Conservation (phyloP, 2,888 invertebrate genomes). For the Epirrita christyi region DNA sequence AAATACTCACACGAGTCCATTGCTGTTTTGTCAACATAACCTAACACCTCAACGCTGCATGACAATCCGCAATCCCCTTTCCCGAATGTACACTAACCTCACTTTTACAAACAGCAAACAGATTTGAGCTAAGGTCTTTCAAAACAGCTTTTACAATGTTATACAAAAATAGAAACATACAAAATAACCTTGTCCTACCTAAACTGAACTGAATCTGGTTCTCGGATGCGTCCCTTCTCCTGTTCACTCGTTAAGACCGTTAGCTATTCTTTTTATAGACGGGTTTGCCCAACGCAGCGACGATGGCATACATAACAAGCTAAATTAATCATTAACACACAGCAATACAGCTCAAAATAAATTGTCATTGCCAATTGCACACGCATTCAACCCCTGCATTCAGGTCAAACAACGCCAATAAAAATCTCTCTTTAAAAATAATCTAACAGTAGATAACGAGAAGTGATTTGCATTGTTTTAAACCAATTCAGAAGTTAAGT, state of each 20-base stretch:
- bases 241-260: conserved; percentile 55
- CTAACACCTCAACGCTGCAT: conserved; percentile 51
- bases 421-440: background rate
- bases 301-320: conserved; percentile 14
- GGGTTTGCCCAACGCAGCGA: conserved; percentile 42
- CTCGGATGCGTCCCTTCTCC: conserved; percentile 56
- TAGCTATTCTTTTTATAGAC: conserved; percentile 67
- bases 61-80: background rate
- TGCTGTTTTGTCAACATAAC: conserved; percentile 75
- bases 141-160: background rate
- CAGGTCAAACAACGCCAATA: background rate
- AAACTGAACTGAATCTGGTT: conserved; percentile 30
- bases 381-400: conserved; percentile 22
- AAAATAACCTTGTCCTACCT: conserved; percentile 16
- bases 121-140: background rate
- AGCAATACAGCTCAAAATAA: conserved; percentile 15
- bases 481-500: too few relatives aligned
- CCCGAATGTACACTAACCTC: too few relatives aligned
- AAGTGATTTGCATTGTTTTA: too few relatives aligned
- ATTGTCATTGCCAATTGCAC: background rate
- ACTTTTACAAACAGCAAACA: too few relatives aligned
- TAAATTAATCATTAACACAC: conserved; percentile 25
- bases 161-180: background rate
- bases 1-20: conserved; percentile 59
- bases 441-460: too few relatives aligned